Conservation (phyloP, 2,888 invertebrate species). For the Drosophila rellima region DNA sequence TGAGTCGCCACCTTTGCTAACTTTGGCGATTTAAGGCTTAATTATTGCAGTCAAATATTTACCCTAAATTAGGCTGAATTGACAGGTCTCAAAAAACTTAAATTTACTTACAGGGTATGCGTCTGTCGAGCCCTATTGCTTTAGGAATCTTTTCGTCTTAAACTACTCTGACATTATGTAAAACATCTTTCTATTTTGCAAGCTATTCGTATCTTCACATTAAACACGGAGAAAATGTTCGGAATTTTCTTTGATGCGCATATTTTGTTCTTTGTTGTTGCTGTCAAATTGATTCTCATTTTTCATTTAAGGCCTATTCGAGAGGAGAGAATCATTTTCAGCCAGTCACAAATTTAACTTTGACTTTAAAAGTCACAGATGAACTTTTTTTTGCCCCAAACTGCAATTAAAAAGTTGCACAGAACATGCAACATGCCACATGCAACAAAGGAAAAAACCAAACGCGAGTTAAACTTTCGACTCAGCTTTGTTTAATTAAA, state of each 20-base stretch:
- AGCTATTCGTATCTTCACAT: not conserved
- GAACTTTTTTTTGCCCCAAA: conserved; percentile 1
- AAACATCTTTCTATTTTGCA: not conserved
- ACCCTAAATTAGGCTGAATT: conserved; percentile 4
- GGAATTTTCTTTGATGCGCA: conserved; percentile 9
- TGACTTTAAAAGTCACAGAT: not conserved
- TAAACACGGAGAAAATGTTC: not conserved
- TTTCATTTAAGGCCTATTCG: not conserved
- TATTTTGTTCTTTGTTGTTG: not conserved
- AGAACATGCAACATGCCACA: conserved; percentile 7
- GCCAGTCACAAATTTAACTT: conserved; percentile 1
- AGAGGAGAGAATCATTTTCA: not conserved
- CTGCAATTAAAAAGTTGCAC: conserved; percentile 23
- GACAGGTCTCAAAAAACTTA: not conserved
- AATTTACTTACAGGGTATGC: not conserved
- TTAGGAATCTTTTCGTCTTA: not conserved
- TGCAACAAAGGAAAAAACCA: conserved; percentile 1
- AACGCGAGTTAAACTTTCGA: conserved; percentile 11
- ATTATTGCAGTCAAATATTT: conserved; percentile 21
- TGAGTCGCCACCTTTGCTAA: not conserved
- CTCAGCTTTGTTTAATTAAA: conserved; percentile 24
- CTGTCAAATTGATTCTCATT: not conserved
- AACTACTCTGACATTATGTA: not conserved
- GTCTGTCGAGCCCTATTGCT: not conserved
- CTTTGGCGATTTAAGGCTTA: conserved; percentile 26